phyloP scores from a whole-genome alignment of 1,140 invertebrate genomes.

The Ephestia elutella region DNA sequence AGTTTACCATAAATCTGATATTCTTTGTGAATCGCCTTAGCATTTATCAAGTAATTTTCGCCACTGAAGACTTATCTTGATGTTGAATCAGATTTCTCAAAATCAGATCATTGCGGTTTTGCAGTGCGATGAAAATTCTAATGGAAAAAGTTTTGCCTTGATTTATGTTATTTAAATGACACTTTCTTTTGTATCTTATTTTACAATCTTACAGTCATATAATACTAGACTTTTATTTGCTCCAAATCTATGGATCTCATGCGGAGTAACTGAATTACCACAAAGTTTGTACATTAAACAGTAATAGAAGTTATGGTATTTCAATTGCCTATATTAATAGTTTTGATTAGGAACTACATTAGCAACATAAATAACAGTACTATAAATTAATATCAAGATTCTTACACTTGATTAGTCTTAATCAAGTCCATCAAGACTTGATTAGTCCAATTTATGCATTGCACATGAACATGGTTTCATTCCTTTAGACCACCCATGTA shows the following conservation, averaged over 20 bases:
- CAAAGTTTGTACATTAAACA: no score
- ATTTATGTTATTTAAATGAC: not conserved
- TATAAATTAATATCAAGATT: not conserved
- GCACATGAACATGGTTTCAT: not conserved
- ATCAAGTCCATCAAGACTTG: not conserved
- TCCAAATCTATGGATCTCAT: no score
- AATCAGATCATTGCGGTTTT: not conserved
- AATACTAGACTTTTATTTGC: no score
- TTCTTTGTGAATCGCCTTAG: not conserved
- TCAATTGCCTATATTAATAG: no score
- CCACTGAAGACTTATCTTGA: not conserved
- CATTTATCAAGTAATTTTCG: not conserved
- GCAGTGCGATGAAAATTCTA: not conserved
- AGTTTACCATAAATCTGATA: no score
- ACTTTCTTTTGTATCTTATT: not conserved
- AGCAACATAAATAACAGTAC: no score
- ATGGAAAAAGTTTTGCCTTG: constrained; percentile 1
- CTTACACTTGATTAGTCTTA: not conserved
- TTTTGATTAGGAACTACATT: no score
- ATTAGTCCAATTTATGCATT: not conserved
- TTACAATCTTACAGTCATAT: no score
- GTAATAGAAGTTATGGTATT: no score
- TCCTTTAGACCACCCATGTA: not conserved
- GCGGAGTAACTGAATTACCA: no score
- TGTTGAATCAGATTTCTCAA: not conserved